Evolutionary conservation across 2,888 invertebrate genomes (phyloP).

Genomic region (Sipunculus nudus): DNA sequence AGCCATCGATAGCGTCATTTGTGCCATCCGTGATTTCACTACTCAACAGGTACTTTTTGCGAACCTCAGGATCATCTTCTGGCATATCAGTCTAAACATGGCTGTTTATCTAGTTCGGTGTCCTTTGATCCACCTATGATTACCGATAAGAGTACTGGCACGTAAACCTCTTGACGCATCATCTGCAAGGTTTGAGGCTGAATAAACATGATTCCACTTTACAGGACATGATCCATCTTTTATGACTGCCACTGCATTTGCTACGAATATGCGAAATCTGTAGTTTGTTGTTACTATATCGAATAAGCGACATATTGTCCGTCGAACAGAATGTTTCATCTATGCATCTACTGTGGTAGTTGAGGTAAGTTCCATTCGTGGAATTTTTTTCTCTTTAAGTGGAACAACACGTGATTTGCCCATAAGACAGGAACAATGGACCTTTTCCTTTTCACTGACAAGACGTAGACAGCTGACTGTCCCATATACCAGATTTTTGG

Average conservation of each 20-base stretch:
- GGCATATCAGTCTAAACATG: too few relatives aligned
- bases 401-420: not conserved
- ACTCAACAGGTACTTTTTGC: too few relatives aligned
- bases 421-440: not conserved
- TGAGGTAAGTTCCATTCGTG: not conserved
- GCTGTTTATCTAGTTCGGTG: too few relatives aligned
- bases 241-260: not conserved
- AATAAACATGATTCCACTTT: not conserved
- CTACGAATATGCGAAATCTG: conserved; percentile 8
- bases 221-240: not conserved
- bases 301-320: not conserved
- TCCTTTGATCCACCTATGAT: too few relatives aligned
- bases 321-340: not conserved
- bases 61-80: too few relatives aligned
- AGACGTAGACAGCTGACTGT: not conserved
- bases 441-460: not conserved
- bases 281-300: too few relatives aligned
- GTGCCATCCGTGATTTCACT: too few relatives aligned
- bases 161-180: not conserved
- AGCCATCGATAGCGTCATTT: too few relatives aligned
- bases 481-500: too few relatives aligned
- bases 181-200: not conserved
- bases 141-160: too few relatives aligned
- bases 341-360: not conserved
- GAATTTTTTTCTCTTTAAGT: not conserved